Conservation (phyloP, 64 coral and sea anemone genomes). For the Porites australiensis region DNA sequence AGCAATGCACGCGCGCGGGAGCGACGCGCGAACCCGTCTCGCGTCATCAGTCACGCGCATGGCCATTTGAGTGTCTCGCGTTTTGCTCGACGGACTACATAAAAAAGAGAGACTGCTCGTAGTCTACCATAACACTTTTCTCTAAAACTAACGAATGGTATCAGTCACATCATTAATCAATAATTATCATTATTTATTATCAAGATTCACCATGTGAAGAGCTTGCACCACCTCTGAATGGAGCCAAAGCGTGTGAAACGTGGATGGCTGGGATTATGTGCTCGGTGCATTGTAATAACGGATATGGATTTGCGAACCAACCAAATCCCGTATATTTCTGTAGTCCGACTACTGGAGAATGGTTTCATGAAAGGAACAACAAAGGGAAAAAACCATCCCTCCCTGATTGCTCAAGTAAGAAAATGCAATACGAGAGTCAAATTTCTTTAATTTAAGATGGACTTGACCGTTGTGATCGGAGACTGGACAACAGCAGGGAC, state of each 20-base stretch:
- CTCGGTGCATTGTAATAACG: slow-evolving; percentile 64
- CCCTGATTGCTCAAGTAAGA: slow-evolving; percentile 74
- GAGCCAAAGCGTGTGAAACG: slow-evolving; percentile 62
- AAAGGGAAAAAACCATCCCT: slow-evolving; percentile 4
- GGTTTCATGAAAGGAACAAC: slow-evolving; percentile 24
- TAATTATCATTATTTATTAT: neutral
- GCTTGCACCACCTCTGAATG: slow-evolving; percentile 50
- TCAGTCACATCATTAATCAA: too few relatives aligned
- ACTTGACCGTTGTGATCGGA: too few relatives aligned
- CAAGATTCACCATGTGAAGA: slow-evolving; percentile 10
- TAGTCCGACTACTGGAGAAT: neutral
- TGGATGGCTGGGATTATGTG: slow-evolving; percentile 60
- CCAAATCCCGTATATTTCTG: slow-evolving; percentile 23
- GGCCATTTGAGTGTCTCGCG: too few relatives aligned
- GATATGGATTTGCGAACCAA: slow-evolving; percentile 4
- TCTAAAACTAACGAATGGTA: too few relatives aligned
- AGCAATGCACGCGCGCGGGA: too few relatives aligned
- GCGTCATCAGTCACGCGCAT: too few relatives aligned
- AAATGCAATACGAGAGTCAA: neutral
- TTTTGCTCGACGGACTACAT: too few relatives aligned
- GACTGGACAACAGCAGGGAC: too few relatives aligned
- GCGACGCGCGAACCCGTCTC: too few relatives aligned
- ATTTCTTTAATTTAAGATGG: too few relatives aligned
- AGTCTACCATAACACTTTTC: too few relatives aligned
- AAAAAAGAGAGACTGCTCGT: too few relatives aligned